Percentiles rank a stretch among this genome's conserved stretches.
These are phyloP conservation scores for Propithecus deckenii DNA, from an alignment of 2,797 vertebrate species.

Conservation along the genomic window DNA sequence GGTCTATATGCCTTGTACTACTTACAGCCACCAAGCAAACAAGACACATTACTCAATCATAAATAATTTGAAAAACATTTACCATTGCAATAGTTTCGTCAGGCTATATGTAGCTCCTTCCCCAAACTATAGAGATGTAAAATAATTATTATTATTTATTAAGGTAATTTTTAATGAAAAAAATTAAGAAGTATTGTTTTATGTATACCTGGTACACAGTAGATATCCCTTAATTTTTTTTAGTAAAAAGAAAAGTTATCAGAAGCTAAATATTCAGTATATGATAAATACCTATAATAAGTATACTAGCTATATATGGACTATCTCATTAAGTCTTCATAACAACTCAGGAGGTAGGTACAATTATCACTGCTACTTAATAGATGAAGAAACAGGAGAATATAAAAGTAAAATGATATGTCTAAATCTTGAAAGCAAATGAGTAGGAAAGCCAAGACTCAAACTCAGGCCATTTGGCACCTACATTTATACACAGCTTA, in stretches of 20 bases:
- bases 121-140: neutral
- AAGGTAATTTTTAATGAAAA: neutral
- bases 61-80: neutral
- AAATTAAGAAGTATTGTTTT: neutral
- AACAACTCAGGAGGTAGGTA: neutral
- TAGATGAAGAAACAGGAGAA: neutral
- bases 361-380: neutral
- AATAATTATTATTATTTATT: neutral
- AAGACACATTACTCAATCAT: neutral
- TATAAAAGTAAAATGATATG: neutral
- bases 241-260: neutral
- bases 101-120: neutral
- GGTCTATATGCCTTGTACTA: neutral
- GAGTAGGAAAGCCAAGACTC: neutral
- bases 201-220: accelerated
- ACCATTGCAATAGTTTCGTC: neutral
- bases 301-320: neutral
- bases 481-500: neutral
- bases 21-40: neutral
- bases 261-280: neutral
- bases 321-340: neutral
- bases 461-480: neutral
- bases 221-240: neutral
- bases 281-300: neutral
- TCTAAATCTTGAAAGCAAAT: neutral